Base-by-base conservation (phyloP, 2,888 invertebrate species). In the Drosophila prolongata region DNA sequence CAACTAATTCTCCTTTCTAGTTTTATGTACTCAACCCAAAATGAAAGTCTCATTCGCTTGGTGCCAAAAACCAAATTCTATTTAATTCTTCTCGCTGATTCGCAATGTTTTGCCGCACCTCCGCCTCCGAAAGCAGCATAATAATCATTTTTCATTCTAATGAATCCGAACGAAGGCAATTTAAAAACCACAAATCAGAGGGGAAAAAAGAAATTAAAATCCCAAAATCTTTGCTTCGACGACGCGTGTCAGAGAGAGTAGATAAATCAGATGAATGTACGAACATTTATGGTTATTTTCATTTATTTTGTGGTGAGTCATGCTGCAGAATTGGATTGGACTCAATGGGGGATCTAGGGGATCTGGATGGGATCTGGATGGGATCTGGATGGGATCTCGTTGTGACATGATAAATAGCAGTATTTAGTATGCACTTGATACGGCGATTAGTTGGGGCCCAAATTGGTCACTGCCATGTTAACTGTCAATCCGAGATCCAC, bases 151-250 rank as follows among this genome's bases (percentile, higher is more conserved):
- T 65, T 75, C 58, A 64, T 57, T 64, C 42, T 59, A 68, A 57
- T 68, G 69, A 68, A 50, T 57, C 64, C 55, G 24, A 54, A 49
- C 54, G 62, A 40, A 55, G 57, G 59, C 81, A 70, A 81, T 87
- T 84, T 84, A 87, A 82, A 84, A 84, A 72, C 81, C 76, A 76
- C 87, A 82, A 82, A 82, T 82, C 85, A 87, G 44, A 16, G 35
- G n/a, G 71, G 52, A 68, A 65, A 50, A 56, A 50, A 69, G 61
- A 81, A 79, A 64, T 76, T 78, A 73, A 78, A 61, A 64, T 65
- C 76, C 13, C 13, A 5, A 72, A 64, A 56, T 53, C 44, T 46
- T 38, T 16, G 57, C 38, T 50, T 44, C 34, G 27, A 59, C 55
- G 59, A 58, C 75, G 75, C 75, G 66, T 55, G 60, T 66, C 64